phyloP scores from a whole-genome alignment of 2,888 invertebrate species.

The Cataglyphis rosenhaueri region DNA sequence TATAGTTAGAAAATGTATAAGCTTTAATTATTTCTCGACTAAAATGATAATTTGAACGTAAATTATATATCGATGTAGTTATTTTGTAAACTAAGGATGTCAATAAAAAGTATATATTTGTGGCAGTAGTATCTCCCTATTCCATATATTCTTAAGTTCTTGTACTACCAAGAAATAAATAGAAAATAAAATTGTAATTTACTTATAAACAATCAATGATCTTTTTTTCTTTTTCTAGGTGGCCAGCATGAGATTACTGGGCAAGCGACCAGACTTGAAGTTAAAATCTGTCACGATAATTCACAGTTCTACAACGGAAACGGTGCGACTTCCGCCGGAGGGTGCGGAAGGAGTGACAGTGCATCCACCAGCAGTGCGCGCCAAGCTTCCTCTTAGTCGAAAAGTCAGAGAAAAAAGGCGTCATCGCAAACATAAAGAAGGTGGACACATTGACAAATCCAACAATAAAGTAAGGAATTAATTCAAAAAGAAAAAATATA shows the following conservation, averaged over 20 bases:
- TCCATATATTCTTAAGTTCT: not conserved
- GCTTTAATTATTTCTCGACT: constrained; percentile 7
- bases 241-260: constrained; percentile 92
- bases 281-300: constrained; percentile 95
- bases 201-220: not conserved
- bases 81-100: not conserved
- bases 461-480: constrained; percentile 84
- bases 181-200: not conserved
- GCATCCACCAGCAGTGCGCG: constrained; percentile 93
- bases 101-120: not conserved
- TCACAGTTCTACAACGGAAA: constrained; percentile 95
- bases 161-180: not conserved
- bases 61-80: constrained; percentile 8
- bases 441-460: constrained; percentile 82
- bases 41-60: not conserved
- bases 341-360: constrained; percentile 92
- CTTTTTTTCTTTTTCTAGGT: constrained; percentile 86
- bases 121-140: constrained; percentile 5
- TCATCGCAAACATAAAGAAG: constrained; percentile 87
- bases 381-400: constrained; percentile 94
- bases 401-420: constrained; percentile 90
- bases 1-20: constrained; percentile 14
- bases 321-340: constrained; percentile 91
- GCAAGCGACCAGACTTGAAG: constrained; percentile 93
- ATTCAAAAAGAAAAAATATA: not conserved